phyloP scores from a whole-genome alignment of 1,140 invertebrate species.

The Drosophila sp. region DNA sequence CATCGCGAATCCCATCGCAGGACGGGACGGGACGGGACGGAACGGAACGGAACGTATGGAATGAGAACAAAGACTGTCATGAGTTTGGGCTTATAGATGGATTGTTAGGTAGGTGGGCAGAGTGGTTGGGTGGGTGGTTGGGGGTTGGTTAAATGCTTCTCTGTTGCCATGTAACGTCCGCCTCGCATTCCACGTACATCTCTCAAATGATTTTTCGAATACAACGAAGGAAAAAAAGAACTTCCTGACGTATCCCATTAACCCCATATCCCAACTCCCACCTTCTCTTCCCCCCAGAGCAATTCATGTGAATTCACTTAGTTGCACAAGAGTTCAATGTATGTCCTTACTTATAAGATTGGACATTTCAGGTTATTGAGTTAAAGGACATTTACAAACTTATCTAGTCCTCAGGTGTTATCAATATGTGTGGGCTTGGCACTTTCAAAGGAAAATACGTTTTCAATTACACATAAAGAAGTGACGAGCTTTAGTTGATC shows the following conservation, averaged over 20 bases:
- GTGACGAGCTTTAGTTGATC: neutral
- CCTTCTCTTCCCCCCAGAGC: too few species aligned
- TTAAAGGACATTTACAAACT: neutral
- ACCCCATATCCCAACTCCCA: neutral
- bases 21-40: neutral
- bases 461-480: neutral
- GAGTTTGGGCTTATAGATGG: slow-evolving; percentile 19
- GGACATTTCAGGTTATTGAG: slow-evolving; percentile 1
- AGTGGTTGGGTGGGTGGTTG: slow-evolving; percentile 2
- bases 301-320: slow-evolving; percentile 25
- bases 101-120: neutral
- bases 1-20: slow-evolving; percentile 36
- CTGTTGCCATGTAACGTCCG: slow-evolving; percentile 35
- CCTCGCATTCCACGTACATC: neutral
- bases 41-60: neutral
- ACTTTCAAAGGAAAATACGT: neutral
- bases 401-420: neutral
- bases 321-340: neutral
- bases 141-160: neutral
- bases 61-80: slow-evolving; percentile 17
- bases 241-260: slow-evolving; percentile 4
- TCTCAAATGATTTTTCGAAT: slow-evolving; percentile 30
- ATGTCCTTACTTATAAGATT: neutral
- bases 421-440: neutral
- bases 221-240: slow-evolving; percentile 5